Base-by-base conservation (phyloP, 1,140 invertebrate genomes). In the Tigriopus japonicus region DNA sequence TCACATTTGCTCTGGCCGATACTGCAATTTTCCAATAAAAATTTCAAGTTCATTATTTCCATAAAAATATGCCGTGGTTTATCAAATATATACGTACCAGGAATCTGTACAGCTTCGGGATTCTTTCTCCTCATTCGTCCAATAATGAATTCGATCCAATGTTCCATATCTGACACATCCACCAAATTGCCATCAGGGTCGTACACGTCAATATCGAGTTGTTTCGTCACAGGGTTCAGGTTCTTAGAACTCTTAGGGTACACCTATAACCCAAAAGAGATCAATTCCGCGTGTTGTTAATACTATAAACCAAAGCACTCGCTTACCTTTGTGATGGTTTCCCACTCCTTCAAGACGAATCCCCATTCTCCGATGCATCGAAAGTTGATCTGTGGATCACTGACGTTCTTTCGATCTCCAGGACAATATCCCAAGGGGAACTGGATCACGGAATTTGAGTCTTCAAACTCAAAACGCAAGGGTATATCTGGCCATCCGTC, bases 401-500 rank as follows among this genome's bases (percentile, higher is more conserved):
- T 35, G 6, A 49, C 10, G 45, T 21, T 21, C n/a, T 49, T 49
- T 12, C n/a, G 45, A 49, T 49, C 21, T 2, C n/a, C n/a, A 3
- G 59, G 59, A 41, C 59, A 61, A 40, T 54, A 61, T 35, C 45
- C 45, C n/a, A 61, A 52, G 1, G 59, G 59, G 41, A 61, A 61
- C 35, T 61, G 43, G 6, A 61, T 52, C 12, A 54, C 24, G n/a
- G 59, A 56, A 15, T 14, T 12, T 5, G 17, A 52, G n/a, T 61
- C 43, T 6, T 61, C 45, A 19, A 54, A 61, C 17, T 54, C 45
- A 42, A 23, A 61, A 14, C 21, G 23, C 12, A 61, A 35, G 1
- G 43, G 43, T 6, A 41, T 42, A 54, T 61, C 59, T 19, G 59
- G 59, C 13, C 45, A 41, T 14, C 59, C 59, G 23, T 61, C 59